Base-by-base conservation (phyloP, 2,888 invertebrate genomes). In the Limnephilus rhombicus region DNA sequence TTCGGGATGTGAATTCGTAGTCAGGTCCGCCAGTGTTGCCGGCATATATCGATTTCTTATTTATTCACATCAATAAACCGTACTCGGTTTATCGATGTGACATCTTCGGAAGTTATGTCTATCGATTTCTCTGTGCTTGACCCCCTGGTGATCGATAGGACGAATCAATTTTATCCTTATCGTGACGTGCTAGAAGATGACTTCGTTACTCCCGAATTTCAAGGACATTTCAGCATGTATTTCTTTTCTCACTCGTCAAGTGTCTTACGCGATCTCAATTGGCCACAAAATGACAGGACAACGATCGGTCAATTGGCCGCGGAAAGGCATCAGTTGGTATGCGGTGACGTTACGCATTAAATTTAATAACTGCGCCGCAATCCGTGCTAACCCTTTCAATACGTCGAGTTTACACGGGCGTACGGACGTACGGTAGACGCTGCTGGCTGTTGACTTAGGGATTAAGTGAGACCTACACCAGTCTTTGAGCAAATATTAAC, bases 291-390 rank as follows among this genome's bases (percentile, higher is more conserved):
- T 68, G 12, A 68, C 68, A 4, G 53, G 80, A 37, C 80, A 24
- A 31, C 88, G 88, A 37, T 88, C 37, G 37, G 31, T 80, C 88
- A 88, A 88, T 88, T 89, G 88, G 34, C 29, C 80, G 88, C 88
- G 34, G 88, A 88, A 88, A 68, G 68, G 7, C 31, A 24, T 34
- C 88, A 80, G 37, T 89, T 89, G 88, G 88, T 37, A 37, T 89
- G 68, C 88, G 88, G 68, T 88, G 88, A 88, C 68, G 88, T 88
- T 80, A 80, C 34, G 68, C 24, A 34, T n/a, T 31, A 88, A 53
- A 89, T 41, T 41, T 41, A 41, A 41, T 80, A 89, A 80, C 88
- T 89, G 80, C 88, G 88, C 29, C 37, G 88, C 80, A 37, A 68
- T 80, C 88, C 68, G 53, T 31, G 24, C 80, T 80, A 88, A 88